These are phyloP conservation scores for Arvicanthis niloticus DNA, from an alignment of 2,113 vertebrate genomes.

Conservation along the genomic window DNA sequence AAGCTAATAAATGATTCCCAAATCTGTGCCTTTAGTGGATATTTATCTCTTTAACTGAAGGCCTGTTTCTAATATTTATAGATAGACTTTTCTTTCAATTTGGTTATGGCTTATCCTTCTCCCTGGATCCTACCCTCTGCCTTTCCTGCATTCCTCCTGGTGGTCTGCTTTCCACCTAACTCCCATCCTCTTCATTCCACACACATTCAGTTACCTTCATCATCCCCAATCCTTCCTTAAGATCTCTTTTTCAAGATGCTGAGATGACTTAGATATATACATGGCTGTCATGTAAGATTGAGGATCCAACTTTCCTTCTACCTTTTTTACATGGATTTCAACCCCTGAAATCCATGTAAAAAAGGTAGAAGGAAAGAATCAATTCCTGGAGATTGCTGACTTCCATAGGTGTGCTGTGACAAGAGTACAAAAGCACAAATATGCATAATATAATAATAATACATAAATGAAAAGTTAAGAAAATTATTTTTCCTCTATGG, in stretches of 20 bases:
- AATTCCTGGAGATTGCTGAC: neutral
- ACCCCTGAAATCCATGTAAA: neutral
- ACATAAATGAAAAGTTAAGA: neutral
- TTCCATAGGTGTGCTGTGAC: neutral
- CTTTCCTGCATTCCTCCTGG: too few relatives aligned
- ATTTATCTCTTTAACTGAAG: constrained; percentile 6
- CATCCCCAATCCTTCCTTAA: neutral
- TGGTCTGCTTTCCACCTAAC: neutral
- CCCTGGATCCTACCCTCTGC: neutral
- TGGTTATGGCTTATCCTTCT: neutral
- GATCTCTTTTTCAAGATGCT: neutral
- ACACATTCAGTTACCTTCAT: neutral
- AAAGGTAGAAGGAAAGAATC: neutral
- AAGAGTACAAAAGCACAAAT: neutral
- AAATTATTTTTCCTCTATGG: neutral
- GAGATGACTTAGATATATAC: neutral
- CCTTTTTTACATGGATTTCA: too few relatives aligned
- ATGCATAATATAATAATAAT: neutral
- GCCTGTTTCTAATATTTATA: constrained; percentile 24
- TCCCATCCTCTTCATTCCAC: neutral
- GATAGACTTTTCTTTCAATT: constrained; percentile 54
- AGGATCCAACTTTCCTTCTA: too few relatives aligned
- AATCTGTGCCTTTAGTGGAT: constrained; percentile 7
- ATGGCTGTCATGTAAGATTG: neutral
- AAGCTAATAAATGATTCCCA: constrained; percentile 13